Base-by-base conservation (phyloP, 2,888 invertebrate genomes). In the Cryptocephalus primarius region DNA sequence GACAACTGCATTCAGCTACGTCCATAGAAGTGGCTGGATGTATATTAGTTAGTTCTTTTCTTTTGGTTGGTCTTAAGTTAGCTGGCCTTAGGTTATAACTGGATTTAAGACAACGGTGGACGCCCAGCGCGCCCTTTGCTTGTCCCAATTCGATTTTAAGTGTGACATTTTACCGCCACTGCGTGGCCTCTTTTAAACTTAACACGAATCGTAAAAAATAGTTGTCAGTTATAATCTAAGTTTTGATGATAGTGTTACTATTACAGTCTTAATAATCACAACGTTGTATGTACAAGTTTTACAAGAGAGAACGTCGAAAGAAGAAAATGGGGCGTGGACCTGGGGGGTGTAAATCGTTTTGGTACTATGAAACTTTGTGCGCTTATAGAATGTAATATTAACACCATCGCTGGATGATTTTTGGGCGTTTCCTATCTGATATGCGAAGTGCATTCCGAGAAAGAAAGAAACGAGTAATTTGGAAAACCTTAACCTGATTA, bases 391-490 rank as follows among this genome's bases (percentile, higher is more conserved):
- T 39, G 49, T 34, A 50, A 52, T 50, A 47, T 47, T 46, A 47
- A 43, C 52, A 52, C 47, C 39, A 42, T 43, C 47, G 36, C n/a
- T 36, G 36, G n/a, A 4, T 4, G n/a, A 11, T 11, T 36, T 36
- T 11, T 36, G n/a, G 36, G 36, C 47, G 39, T 33, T 42, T 41
- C 40, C 38, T 43, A 36, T 46, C 48, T 55, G 58, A 56, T 56
- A 58, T 58, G 58, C 55, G 52, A 55, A 55, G 50, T 57, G 56
- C 56, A 55, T 51, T 49, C 49, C 48, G 46, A 48, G 50, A 55
- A 48, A 51, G 49, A 54, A 51, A 51, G 47, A 50, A 50, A 48
- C 49, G 45, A 58, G 50, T 53, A 47, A 46, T 45, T 48, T 47
- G 43, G 51, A 48, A 51, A 49, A 47, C 47, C 55, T 55, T 53